phyloP scores from a whole-genome alignment of 2,113 vertebrate species.

The Myotis lucifugus region DNA sequence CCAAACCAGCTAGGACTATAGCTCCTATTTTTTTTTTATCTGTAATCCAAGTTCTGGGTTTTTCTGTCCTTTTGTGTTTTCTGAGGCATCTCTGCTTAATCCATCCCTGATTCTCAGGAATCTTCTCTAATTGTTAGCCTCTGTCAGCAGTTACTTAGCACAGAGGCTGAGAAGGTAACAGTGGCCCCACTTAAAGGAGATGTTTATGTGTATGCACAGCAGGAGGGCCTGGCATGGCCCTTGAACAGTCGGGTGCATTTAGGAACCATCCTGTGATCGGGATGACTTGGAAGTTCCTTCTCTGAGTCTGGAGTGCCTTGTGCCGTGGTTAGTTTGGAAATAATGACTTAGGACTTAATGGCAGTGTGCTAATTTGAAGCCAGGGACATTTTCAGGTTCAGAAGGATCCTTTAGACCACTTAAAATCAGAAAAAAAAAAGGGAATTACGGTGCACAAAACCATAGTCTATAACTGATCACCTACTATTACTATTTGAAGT shows the following conservation, averaged over 20 bases:
- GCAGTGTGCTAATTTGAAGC: not conserved
- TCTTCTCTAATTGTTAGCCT: not conserved
- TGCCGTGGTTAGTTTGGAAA: not conserved
- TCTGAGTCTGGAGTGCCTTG: not conserved
- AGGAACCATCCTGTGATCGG: not conserved
- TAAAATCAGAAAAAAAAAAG: not conserved
- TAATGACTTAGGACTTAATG: not conserved
- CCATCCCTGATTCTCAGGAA: not conserved
- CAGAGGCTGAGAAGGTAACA: not conserved
- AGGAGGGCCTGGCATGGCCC: not conserved
- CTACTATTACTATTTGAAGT: not conserved
- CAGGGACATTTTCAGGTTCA: not conserved
- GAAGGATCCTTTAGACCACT: not conserved
- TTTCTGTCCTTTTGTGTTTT: constrained; percentile 2
- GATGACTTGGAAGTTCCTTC: not conserved
- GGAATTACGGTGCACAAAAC: not conserved
- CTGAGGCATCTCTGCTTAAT: constrained; percentile 4
- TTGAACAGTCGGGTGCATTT: not conserved
- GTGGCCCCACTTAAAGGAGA: not conserved
- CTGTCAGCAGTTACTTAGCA: not conserved
- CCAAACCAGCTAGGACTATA: not conserved
- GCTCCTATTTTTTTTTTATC: not conserved
- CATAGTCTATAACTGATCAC: not conserved
- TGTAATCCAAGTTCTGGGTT: not conserved
- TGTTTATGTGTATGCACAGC: not conserved